Percentiles rank a stretch among this genome's conserved stretches.
These are phyloP conservation scores for Prorops nasuta DNA, from an alignment of 1,140 invertebrate species.

Conservation along the genomic window DNA sequence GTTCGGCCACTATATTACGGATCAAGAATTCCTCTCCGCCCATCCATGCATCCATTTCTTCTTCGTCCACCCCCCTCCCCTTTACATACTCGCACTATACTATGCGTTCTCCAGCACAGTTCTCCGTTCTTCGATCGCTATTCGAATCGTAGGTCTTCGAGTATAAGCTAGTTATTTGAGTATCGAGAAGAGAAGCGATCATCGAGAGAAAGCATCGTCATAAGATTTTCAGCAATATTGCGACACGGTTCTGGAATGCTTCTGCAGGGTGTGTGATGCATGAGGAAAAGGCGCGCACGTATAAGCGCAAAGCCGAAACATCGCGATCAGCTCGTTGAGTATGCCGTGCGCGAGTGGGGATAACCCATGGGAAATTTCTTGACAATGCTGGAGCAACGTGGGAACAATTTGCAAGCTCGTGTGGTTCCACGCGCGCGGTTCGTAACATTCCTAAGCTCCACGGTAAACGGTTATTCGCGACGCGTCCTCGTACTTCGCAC, in stretches of 20 bases:
- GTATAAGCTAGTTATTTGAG: no score
- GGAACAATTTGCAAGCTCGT: slow-evolving; percentile 45
- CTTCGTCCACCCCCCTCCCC: slow-evolving; percentile 17
- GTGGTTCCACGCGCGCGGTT: slow-evolving; percentile 31
- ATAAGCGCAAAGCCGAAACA: no score
- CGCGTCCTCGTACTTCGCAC: slow-evolving; percentile 35
- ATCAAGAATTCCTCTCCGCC: slow-evolving; percentile 25
- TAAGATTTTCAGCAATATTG: no score
- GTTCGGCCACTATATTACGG: slow-evolving; percentile 33
- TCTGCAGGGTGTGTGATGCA: no score
- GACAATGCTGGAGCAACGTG: slow-evolving; percentile 30
- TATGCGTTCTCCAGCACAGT: no score
- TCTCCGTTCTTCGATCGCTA: no score
- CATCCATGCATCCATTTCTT: slow-evolving; percentile 29
- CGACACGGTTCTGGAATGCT: no score
- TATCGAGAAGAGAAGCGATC: no score
- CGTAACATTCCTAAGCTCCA: slow-evolving; percentile 40
- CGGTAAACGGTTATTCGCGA: slow-evolving; percentile 43
- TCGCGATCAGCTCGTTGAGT: slow-evolving; percentile 18
- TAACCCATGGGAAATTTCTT: slow-evolving; percentile 35
- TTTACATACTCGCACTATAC: neutral
- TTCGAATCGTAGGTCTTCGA: no score
- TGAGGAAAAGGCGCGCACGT: no score
- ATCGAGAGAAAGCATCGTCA: no score
- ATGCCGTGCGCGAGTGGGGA: slow-evolving; percentile 22